A percentile compares a stretch with the other conserved stretches of the same genome.
Evolutionary conservation across 2,797 vertebrate species (phyloP).

Genomic region (Helostoma temminkii): DNA sequence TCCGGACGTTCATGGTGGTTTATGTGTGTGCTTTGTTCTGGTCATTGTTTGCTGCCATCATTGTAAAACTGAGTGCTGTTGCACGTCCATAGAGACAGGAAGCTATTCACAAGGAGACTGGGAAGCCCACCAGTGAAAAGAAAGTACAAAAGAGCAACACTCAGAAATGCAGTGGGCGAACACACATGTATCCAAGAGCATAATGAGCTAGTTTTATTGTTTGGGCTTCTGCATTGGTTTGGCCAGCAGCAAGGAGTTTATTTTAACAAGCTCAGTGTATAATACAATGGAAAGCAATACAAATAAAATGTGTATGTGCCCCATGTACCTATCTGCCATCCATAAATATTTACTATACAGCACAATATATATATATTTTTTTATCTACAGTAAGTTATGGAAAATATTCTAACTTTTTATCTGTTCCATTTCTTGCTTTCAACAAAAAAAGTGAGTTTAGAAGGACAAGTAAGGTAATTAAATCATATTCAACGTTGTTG

Average conservation of each 20-base stretch:
- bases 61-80: constrained; percentile 75
- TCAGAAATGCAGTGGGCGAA: constrained; percentile 76
- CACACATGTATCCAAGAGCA: constrained; percentile 73
- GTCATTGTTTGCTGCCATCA: constrained; percentile 80
- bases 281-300: constrained; percentile 45
- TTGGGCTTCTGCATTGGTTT: constrained; percentile 56
- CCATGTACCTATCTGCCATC: background rate
- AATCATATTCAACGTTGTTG: constrained; percentile 12
- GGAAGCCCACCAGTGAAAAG: constrained; percentile 77
- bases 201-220: constrained; percentile 81
- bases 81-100: constrained; percentile 68
- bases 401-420: background rate
- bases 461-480: constrained; percentile 9
- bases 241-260: constrained; percentile 49
- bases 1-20: constrained; percentile 65
- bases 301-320: constrained; percentile 28
- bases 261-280: constrained; percentile 59
- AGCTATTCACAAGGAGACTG: constrained; percentile 78
- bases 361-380: background rate
- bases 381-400: background rate
- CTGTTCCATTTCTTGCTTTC: no score
- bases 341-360: background rate
- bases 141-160: constrained; percentile 78
- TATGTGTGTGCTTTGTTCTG: constrained; percentile 72
- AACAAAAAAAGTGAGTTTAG: constrained; percentile 7